phyloP scores from a whole-genome alignment of 2,888 invertebrate species.

The Liposcelis brunnea region DNA sequence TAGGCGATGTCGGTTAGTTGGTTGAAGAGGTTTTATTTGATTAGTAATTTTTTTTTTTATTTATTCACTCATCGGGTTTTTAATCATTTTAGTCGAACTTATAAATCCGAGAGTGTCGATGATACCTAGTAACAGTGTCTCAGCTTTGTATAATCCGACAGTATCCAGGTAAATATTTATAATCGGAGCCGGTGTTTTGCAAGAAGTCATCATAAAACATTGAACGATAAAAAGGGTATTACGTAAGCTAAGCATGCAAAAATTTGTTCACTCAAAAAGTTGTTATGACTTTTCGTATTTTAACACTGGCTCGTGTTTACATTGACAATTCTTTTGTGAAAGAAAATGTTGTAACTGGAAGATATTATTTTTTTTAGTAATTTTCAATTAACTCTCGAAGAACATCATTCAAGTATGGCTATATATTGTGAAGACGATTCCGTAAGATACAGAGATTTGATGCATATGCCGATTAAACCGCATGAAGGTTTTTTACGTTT shows the following conservation, averaged over 20 bases:
- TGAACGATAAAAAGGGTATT: no score
- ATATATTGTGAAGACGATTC: constrained; percentile 33
- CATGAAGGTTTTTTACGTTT: constrained; percentile 36
- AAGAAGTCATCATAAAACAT: no score
- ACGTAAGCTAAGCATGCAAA: no score
- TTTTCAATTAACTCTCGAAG: no score
- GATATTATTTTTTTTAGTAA: constrained; percentile 34
- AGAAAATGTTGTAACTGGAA: constrained; percentile 15
- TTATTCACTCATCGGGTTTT: no score
- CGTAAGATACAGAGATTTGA: constrained; percentile 25
- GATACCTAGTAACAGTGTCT: constrained; percentile 20
- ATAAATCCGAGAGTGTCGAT: constrained; percentile 43
- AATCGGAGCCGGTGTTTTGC: no score
- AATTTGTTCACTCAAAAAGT: no score
- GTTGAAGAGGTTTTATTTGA: neutral
- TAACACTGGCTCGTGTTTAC: no score
- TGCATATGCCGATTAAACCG: constrained; percentile 47
- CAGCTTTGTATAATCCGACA: no score
- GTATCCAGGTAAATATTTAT: no score
- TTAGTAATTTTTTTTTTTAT: neutral
- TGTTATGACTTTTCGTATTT: no score
- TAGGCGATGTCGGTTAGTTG: constrained; percentile 49
- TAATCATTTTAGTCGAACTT: constrained; percentile 40
- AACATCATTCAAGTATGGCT: no score
- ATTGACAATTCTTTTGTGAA: constrained; percentile 25